Conservation (phyloP, 2,113 vertebrate genomes). For the Tinamus guttatus region DNA sequence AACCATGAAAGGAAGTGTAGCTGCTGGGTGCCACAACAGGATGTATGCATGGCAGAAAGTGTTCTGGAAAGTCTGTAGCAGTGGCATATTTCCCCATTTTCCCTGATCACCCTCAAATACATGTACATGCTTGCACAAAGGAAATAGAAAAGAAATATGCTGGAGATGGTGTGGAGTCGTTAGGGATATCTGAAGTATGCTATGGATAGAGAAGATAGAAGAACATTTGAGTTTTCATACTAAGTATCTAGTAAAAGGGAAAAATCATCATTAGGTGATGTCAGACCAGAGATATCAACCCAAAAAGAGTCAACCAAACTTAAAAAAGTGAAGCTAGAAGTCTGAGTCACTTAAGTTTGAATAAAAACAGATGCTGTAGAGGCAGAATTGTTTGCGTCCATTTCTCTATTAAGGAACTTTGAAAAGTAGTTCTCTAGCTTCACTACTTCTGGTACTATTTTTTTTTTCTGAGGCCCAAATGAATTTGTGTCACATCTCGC, state of each 20-base stretch:
- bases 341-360: background rate
- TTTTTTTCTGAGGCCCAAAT: background rate
- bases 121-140: accelerated
- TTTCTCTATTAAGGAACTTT: background rate
- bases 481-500: background rate
- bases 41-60: background rate
- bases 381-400: background rate
- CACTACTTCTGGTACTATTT: background rate
- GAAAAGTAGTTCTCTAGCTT: background rate
- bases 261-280: background rate
- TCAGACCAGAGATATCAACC: background rate
- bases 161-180: background rate
- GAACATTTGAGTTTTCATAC: background rate
- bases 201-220: background rate
- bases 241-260: background rate
- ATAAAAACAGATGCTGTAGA: background rate
- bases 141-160: background rate
- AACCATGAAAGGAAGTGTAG: background rate
- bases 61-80: background rate
- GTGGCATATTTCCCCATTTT: background rate
- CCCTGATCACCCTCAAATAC: background rate
- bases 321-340: background rate
- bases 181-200: background rate
- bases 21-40: background rate
- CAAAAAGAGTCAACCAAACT: background rate